These are phyloP conservation scores for Setophaga kirtlandii DNA, from an alignment of 2,113 vertebrate genomes.

Conservation along the genomic window DNA sequence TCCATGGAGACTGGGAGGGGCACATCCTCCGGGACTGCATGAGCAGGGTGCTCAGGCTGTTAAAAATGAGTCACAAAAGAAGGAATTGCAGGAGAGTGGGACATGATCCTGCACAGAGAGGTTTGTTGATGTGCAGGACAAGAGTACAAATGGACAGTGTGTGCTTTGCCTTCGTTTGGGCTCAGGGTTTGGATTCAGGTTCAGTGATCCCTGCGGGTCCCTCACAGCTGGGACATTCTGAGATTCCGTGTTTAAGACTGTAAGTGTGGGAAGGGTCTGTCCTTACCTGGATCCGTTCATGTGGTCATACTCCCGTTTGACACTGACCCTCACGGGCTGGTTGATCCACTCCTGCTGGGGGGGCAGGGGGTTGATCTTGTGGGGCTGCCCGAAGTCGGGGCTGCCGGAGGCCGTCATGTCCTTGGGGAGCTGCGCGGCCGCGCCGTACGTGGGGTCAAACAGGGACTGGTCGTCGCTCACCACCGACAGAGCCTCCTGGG, in stretches of 20 bases:
- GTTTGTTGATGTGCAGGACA: neutral
- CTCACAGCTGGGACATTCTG: accelerated
- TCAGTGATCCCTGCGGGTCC: accelerated
- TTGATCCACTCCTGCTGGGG: conserved; percentile 98
- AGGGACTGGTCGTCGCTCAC: conserved; percentile 99
- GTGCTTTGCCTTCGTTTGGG: neutral
- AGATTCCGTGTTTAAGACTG: accelerated
- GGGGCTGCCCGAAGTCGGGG: conserved; percentile 94
- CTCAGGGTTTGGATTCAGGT: neutral
- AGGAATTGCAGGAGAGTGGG: neutral
- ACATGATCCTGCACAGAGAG: neutral
- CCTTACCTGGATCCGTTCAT: conserved; percentile 96
- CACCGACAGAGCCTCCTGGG: conserved; percentile 98
- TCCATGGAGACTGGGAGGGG: neutral
- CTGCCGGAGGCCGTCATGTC: conserved; percentile 99
- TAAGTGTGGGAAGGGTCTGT: neutral
- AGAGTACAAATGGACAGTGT: accelerated
- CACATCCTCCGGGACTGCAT: neutral
- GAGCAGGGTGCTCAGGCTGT: neutral
- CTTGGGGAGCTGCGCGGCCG: conserved; percentile 92
- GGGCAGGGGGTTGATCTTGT: conserved; percentile 95
- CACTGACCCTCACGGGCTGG: conserved; percentile 89
- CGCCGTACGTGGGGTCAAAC: conserved; percentile 93
- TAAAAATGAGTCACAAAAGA: neutral
- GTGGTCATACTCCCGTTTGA: conserved; percentile 98